A percentile compares a stretch with the other conserved stretches of the same genome.
Evolutionary conservation across 2,888 invertebrate genomes (phyloP).

Genomic region (Lepidochitona cinerea): DNA sequence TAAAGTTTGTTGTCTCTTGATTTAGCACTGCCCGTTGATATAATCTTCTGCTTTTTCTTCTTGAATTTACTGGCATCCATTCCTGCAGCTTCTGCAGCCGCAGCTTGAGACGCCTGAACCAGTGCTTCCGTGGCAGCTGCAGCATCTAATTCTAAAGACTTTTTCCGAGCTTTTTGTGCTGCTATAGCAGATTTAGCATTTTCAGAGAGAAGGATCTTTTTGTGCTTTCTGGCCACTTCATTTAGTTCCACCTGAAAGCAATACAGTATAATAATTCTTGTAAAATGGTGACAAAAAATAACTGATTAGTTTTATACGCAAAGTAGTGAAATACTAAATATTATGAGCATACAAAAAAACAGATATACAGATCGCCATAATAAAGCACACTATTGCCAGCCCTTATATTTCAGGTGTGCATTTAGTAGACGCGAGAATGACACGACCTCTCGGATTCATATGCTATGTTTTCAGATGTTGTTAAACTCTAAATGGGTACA

Average conservation of each 20-base stretch:
- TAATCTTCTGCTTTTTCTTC: slow-evolving; percentile 63
- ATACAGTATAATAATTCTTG: too few species aligned
- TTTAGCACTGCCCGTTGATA: slow-evolving; percentile 52
- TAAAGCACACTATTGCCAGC: too few species aligned
- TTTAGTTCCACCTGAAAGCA: slow-evolving; percentile 51
- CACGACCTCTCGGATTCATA: too few species aligned
- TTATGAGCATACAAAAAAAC: too few species aligned
- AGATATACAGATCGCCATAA: too few species aligned
- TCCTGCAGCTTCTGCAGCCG: slow-evolving; percentile 14
- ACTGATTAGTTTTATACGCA: too few species aligned
- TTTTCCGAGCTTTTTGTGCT: neutral
- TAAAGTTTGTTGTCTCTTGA: slow-evolving; percentile 74
- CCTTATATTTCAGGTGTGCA: too few species aligned
- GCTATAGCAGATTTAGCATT: neutral
- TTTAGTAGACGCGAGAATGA: too few species aligned
- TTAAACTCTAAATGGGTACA: too few species aligned
- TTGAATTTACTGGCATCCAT: slow-evolving; percentile 28
- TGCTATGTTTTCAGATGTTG: too few species aligned
- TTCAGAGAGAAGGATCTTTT: slow-evolving; percentile 17
- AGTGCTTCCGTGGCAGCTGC: neutral
- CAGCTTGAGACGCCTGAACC: slow-evolving; percentile 13
- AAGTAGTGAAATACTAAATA: too few species aligned
- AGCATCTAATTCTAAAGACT: neutral
- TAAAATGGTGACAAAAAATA: too few species aligned
- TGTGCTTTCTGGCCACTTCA: slow-evolving; percentile 43